These are phyloP conservation scores for Cydia splendana DNA, from an alignment of 1,140 invertebrate species.

Conservation along the genomic window DNA sequence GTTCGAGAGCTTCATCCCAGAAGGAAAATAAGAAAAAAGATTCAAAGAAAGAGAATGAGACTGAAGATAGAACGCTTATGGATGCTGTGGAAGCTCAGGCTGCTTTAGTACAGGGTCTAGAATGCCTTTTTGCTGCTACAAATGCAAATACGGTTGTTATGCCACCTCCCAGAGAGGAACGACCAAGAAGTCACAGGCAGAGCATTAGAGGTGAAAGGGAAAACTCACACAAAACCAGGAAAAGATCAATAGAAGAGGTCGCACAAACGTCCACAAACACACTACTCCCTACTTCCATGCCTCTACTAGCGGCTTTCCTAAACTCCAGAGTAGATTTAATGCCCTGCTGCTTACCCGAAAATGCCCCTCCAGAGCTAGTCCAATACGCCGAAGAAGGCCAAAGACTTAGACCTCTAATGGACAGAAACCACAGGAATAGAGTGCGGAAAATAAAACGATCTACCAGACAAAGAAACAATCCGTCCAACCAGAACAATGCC, in stretches of 20 bases:
- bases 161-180: conserved; percentile 71
- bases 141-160: conserved; percentile 78
- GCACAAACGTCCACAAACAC: conserved; percentile 83
- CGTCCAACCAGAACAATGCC: conserved; percentile 51
- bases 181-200: conserved; percentile 66
- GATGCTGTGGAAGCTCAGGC: conserved; percentile 77
- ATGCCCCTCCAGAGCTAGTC: conserved; percentile 49
- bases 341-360: conserved; percentile 68
- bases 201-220: conserved; percentile 71
- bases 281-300: conserved; percentile 82
- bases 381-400: conserved; percentile 60
- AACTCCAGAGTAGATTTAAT: conserved; percentile 81
- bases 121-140: conserved; percentile 76
- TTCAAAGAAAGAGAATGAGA: conserved; percentile 72
- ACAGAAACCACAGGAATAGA: conserved; percentile 75
- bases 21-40: conserved; percentile 79
- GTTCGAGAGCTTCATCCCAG: conserved; percentile 74
- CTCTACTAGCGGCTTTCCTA: conserved; percentile 83
- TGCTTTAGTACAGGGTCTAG: conserved; percentile 76
- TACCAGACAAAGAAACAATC: conserved; percentile 72
- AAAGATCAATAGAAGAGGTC: conserved; percentile 80
- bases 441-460: conserved; percentile 78
- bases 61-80: conserved; percentile 69
- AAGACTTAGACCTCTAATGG: conserved; percentile 73
- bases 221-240: conserved; percentile 70